Conservation (phyloP, 2,113 vertebrate genomes). For the Aspidoscelis tigris region DNA sequence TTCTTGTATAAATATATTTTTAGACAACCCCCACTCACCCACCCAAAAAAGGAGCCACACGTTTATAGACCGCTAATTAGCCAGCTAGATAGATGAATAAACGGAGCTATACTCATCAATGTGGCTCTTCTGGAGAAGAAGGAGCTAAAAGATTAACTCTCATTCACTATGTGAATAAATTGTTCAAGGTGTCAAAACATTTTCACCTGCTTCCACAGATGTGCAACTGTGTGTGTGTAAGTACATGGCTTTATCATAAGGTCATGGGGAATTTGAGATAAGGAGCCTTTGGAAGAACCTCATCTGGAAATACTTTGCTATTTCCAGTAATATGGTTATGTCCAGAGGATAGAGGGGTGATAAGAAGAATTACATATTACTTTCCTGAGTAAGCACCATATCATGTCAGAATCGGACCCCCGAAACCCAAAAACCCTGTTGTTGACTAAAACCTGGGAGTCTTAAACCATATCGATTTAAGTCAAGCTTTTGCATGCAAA, state of each 20-base stretch:
- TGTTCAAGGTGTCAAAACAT: not conserved
- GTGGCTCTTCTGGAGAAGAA: not conserved
- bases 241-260: slow-evolving; percentile 37
- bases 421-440: slow-evolving; percentile 7
- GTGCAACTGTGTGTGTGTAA: slow-evolving; percentile 23
- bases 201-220: slow-evolving; percentile 9
- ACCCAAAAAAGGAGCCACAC: slow-evolving; percentile 25
- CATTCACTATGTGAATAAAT: not conserved
- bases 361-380: slow-evolving; percentile 36
- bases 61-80: too few relatives aligned
- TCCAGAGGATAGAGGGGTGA: not conserved
- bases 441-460: slow-evolving; percentile 44
- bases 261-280: not conserved
- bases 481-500: slow-evolving; percentile 60
- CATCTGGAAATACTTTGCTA: slow-evolving; percentile 9
- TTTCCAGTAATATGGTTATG: not conserved
- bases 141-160: too few relatives aligned
- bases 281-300: not conserved
- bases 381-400: slow-evolving; percentile 26
- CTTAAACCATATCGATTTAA: slow-evolving; percentile 53
- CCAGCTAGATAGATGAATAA: not conserved
- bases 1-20: not conserved
- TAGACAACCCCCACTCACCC: not conserved
- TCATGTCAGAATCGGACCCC: slow-evolving; percentile 30
- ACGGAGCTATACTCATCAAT: slow-evolving; percentile 6